Percentiles rank a stretch among this genome's conserved stretches.
These are phyloP conservation scores for Rhynchonycteris naso DNA, from an alignment of 2,797 vertebrate species.

Conservation along the genomic window DNA sequence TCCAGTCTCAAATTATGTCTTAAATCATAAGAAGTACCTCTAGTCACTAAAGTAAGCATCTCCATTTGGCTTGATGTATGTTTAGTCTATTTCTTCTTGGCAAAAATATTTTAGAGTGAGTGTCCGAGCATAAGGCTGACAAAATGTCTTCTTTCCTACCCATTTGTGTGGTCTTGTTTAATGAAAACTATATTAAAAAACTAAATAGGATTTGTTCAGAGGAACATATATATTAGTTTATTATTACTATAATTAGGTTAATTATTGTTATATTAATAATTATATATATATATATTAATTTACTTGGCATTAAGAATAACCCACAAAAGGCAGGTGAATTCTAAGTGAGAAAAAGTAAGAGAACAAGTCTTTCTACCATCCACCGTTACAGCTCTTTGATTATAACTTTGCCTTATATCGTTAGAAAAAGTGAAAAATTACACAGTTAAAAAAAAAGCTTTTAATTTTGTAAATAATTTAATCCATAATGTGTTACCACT, in stretches of 20 bases:
- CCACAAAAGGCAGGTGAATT: slow-evolving; percentile 70
- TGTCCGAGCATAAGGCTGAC: slow-evolving; percentile 84
- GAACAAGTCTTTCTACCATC: slow-evolving; percentile 55
- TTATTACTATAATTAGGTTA: no score
- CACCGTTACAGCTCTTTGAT: slow-evolving; percentile 13
- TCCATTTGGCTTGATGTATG: slow-evolving; percentile 86
- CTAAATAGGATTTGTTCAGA: slow-evolving; percentile 80
- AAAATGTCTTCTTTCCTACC: slow-evolving; percentile 87
- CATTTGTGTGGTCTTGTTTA: slow-evolving; percentile 86
- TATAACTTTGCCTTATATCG: not conserved
- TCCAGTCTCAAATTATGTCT: slow-evolving; percentile 78
- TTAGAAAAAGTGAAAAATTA: slow-evolving; percentile 62
- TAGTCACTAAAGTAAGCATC: slow-evolving; percentile 81
- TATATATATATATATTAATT: slow-evolving; percentile 72
- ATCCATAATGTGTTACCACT: not conserved
- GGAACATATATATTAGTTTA: slow-evolving; percentile 40
- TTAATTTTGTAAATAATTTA: not conserved
- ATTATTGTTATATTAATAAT: no score
- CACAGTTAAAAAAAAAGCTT: not conserved
- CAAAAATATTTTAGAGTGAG: slow-evolving; percentile 83
- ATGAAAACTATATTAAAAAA: slow-evolving; percentile 76
- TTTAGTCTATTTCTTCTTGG: slow-evolving; percentile 88
- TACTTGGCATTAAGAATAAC: slow-evolving; percentile 76
- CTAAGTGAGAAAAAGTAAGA: slow-evolving; percentile 53
- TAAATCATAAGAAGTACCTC: slow-evolving; percentile 83